Base-by-base conservation (phyloP, 2,797 vertebrate genomes). In the Varecia variegata region DNA sequence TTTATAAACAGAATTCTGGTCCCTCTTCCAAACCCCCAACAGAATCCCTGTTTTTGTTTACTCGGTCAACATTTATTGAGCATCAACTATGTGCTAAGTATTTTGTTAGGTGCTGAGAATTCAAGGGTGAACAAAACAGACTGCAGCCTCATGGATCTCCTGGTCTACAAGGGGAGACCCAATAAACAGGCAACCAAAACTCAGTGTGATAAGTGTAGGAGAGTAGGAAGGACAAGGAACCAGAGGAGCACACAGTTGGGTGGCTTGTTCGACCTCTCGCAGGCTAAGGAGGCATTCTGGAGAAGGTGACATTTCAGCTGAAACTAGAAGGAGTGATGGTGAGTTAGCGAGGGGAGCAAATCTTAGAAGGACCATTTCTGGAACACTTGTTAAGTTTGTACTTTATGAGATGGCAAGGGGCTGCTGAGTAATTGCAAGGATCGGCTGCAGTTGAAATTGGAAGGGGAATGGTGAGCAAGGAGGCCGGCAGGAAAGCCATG, bases 151-250 rank as follows among this genome's bases (percentile, higher is more conserved):
- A 2, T 40, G 50, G 9, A 23, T 20, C 43, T 94, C 43, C 30
- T 68, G 40, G 47, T 90, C 50, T 70, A 15, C 21, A 23, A 52
- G 20, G 40, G 32, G 77, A 85, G 11, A 54, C 17, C 45, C 17
- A 81, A 3, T 60, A 9, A 35, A n/a, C 15, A 68, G 74, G 60
- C 27, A 68, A 13, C 38, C 35, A 10, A 25, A 88, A 21, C 1
- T 67, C 21, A 40, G 0, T 0, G 5, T 25, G 38, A 0, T 47
- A 14, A 23, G 23, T 30, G 30, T 7, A 35, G 27, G 13, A 40
- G 7, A 45, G 35, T 7, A 13, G 80, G 35, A 56, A 40, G 25
- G 40, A 25, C 7, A 13, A 77, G 45, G 35, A 10, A 2, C 77
- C 18, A 5, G 9, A 73, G 52, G 35, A 25, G 3, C 13, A 0